Conservation (phyloP, 1,140 invertebrate species). For the Zelostemma sp. region DNA sequence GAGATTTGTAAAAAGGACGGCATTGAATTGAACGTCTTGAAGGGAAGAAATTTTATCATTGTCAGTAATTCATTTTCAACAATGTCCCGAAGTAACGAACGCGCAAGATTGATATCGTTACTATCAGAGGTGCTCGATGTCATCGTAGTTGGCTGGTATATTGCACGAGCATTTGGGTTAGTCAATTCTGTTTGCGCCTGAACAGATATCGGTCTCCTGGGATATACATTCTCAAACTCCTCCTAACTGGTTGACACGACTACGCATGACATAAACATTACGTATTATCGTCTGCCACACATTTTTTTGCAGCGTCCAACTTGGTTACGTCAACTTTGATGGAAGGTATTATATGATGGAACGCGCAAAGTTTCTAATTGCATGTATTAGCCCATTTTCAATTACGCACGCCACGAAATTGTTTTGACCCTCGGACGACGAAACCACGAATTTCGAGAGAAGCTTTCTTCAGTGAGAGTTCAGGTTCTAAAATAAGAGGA, state of each 20-base stretch:
- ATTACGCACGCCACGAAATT: too few species aligned
- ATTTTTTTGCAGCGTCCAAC: conserved; percentile 19
- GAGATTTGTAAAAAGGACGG: too few species aligned
- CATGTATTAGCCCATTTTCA: too few species aligned
- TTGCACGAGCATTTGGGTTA: conserved; percentile 43
- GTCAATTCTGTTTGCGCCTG: conserved; percentile 44
- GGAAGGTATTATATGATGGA: neutral
- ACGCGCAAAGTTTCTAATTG: too few species aligned
- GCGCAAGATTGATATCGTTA: conserved; percentile 40
- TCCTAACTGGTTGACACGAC: conserved; percentile 36
- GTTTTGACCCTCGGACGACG: too few species aligned
- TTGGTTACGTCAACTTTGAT: neutral
- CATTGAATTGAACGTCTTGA: too few species aligned
- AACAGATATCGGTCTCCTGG: conserved; percentile 44
- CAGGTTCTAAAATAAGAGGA: too few species aligned
- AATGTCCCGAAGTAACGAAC: conserved; percentile 30
- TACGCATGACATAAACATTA: conserved; percentile 26
- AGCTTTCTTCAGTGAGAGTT: too few species aligned
- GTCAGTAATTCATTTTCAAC: conserved; percentile 11
- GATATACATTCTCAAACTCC: conserved; percentile 45
- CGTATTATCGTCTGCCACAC: conserved; percentile 24
- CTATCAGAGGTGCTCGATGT: conserved; percentile 38
- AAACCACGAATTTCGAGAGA: too few species aligned
- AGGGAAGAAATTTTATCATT: neutral
- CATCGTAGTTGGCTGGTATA: conserved; percentile 44